phyloP scores from a whole-genome alignment of 2,888 invertebrate genomes.

The Nematopogon swammerdamellus region DNA sequence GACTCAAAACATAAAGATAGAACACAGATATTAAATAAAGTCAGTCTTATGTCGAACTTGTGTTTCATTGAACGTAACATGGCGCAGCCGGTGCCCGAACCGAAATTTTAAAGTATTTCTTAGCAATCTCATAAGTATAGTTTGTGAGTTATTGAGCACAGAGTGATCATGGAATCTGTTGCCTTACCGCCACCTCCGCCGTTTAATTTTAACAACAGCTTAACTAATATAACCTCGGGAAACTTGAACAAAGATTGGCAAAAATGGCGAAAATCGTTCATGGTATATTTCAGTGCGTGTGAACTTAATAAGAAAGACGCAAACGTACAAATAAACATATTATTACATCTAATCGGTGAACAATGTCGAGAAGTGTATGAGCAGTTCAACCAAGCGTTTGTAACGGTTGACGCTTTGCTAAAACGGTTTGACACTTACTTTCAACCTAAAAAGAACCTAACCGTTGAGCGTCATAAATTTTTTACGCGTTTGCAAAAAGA shows the following conservation, averaged over 20 bases:
- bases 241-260: background rate
- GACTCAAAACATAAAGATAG: no score
- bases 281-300: conserved; percentile 11
- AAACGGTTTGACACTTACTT: conserved; percentile 11
- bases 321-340: conserved; percentile 10
- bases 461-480: conserved; percentile 12
- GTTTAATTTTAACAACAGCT: no score
- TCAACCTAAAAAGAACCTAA: conserved; percentile 11
- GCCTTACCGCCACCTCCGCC: no score
- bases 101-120: no score
- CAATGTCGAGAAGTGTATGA: conserved; percentile 11
- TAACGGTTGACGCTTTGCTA: conserved; percentile 6
- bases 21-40: no score
- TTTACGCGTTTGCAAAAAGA: conserved; percentile 11
- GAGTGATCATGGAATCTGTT: no score
- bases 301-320: conserved; percentile 7
- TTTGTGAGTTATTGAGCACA: no score
- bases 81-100: no score
- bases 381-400: conserved; percentile 5
- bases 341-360: conserved; percentile 11
- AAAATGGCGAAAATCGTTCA: conserved; percentile 1
- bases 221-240: no score
- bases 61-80: no score
- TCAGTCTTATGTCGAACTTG: no score
- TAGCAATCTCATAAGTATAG: no score